Percentiles rank a stretch among this genome's conserved stretches.
These are phyloP conservation scores for Sycophaga agraensis DNA, from an alignment of 1,140 invertebrate genomes.

Conservation along the genomic window DNA sequence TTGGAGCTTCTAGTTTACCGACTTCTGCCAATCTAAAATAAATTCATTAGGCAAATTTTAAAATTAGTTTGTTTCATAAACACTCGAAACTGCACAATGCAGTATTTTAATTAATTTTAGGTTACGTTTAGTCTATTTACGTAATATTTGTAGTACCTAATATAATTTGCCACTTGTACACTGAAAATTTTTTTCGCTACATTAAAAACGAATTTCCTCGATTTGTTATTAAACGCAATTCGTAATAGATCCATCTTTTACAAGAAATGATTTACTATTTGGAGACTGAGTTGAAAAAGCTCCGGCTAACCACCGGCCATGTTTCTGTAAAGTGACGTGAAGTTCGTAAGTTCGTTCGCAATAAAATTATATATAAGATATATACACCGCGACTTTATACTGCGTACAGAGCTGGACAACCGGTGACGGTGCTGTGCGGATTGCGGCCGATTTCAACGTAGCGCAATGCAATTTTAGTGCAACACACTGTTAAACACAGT, in stretches of 20 bases:
- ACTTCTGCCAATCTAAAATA: slow-evolving; percentile 72
- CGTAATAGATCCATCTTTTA: slow-evolving; percentile 44
- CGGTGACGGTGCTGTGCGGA: too few relatives aligned
- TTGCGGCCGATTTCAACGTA: too few relatives aligned
- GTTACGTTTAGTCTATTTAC: slow-evolving; percentile 30
- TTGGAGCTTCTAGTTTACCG: slow-evolving; percentile 77
- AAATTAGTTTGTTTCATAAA: not conserved
- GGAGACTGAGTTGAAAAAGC: not conserved
- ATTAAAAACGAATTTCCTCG: slow-evolving; percentile 39
- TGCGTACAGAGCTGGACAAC: too few relatives aligned
- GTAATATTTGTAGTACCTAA: slow-evolving; percentile 42
- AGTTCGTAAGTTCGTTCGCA: too few relatives aligned
- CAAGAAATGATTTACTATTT: not conserved
- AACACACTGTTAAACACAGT: too few relatives aligned
- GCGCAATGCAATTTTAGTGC: too few relatives aligned
- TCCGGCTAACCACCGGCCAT: slow-evolving; percentile 28
- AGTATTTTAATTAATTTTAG: slow-evolving; percentile 4
- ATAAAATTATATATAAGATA: too few relatives aligned
- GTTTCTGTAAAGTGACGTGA: too few relatives aligned
- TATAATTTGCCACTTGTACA: slow-evolving; percentile 40
- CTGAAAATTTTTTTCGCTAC: slow-evolving; percentile 36
- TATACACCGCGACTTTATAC: too few relatives aligned
- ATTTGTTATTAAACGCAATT: slow-evolving; percentile 33
- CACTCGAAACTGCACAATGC: not conserved
- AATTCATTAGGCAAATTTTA: not conserved